Evolutionary conservation across 2,797 vertebrate genomes (phyloP).

Genomic region (Sebastes hopkinsi): DNA sequence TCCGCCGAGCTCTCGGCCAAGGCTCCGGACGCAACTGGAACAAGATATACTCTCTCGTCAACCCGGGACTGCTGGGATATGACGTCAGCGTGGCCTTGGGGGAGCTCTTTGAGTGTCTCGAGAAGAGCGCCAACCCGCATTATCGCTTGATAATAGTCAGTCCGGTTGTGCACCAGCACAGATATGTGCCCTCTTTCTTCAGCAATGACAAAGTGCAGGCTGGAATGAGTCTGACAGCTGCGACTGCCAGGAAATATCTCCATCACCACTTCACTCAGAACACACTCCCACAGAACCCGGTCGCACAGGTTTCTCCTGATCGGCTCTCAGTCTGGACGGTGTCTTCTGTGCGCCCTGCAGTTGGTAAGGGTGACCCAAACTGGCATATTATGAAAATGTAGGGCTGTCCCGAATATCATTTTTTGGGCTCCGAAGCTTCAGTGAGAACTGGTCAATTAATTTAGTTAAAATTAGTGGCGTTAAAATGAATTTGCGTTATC

Average conservation of each 20-base stretch:
- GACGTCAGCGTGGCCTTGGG: conserved; percentile 80
- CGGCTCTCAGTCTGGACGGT: conserved; percentile 79
- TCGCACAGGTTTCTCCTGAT: conserved; percentile 61
- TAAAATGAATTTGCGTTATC: no score
- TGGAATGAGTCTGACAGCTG: conserved; percentile 35
- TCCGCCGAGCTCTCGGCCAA: conserved; percentile 75
- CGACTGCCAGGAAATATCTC: conserved; percentile 70
- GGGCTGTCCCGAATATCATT: no score
- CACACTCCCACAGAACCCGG: neutral
- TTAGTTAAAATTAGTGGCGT: no score
- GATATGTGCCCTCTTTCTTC: conserved; percentile 83
- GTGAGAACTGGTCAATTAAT: no score
- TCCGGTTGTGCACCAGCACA: conserved; percentile 76
- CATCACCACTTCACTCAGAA: conserved; percentile 70
- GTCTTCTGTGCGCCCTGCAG: conserved; percentile 79
- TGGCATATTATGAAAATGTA: neutral
- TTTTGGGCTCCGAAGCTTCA: no score
- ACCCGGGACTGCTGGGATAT: conserved; percentile 80
- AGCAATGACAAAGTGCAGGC: conserved; percentile 78
- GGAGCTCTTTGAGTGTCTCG: conserved; percentile 73
- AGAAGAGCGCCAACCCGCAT: conserved; percentile 50
- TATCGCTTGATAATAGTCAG: conserved; percentile 81
- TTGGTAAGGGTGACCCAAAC: conserved; percentile 73
- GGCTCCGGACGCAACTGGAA: conserved; percentile 28
- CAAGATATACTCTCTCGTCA: conserved; percentile 82